phyloP scores from a whole-genome alignment of 2,113 vertebrate genomes.

The Corythoichthys haematopterus region DNA sequence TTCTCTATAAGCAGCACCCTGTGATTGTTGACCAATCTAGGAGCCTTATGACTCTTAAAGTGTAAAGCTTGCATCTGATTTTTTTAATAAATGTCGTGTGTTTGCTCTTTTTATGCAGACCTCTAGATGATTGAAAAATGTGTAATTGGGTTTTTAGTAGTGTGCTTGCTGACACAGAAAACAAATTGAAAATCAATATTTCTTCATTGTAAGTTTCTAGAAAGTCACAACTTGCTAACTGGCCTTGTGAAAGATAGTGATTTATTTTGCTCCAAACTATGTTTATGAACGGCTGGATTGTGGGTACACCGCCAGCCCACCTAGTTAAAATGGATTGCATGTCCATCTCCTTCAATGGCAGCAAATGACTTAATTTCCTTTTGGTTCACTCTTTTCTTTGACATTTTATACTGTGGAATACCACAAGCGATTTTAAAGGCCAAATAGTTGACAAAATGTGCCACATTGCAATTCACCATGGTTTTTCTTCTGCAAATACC shows the following conservation, averaged over 20 bases:
- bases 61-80: too few relatives aligned
- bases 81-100: neutral
- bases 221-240: slow-evolving; percentile 44
- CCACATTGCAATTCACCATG: neutral
- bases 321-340: too few relatives aligned
- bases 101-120: slow-evolving; percentile 7
- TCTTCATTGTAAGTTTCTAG: slow-evolving; percentile 32
- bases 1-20: neutral
- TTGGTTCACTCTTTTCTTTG: neutral
- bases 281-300: neutral
- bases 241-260: slow-evolving; percentile 11
- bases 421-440: neutral
- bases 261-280: neutral
- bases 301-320: too few relatives aligned
- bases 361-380: too few relatives aligned
- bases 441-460: neutral
- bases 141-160: slow-evolving; percentile 45
- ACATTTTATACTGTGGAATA: slow-evolving; percentile 1
- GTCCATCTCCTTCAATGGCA: too few relatives aligned
- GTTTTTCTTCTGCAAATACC: neutral
- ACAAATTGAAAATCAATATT: slow-evolving; percentile 55
- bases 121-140: slow-evolving; percentile 49
- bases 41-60: neutral
- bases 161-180: slow-evolving; percentile 33
- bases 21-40: neutral